A percentile compares a stretch with the other conserved stretches of the same genome.
These are phyloP conservation scores for Drosophila barbarae DNA, from an alignment of 2,888 invertebrate species.

Conservation along the genomic window DNA sequence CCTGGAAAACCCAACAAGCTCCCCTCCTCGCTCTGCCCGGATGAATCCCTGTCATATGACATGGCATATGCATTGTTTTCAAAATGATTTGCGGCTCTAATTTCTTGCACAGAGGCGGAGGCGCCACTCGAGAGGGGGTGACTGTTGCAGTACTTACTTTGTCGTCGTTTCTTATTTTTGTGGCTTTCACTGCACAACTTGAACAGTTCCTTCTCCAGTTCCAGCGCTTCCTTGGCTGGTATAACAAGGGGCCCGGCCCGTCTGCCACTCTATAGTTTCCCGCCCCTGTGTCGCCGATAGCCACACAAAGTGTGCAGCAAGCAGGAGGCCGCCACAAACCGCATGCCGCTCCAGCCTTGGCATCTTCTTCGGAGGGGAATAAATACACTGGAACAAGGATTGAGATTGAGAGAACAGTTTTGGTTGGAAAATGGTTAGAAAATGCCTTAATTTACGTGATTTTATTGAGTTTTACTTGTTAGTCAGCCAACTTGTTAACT, in stretches of 20 bases:
- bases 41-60: constrained; percentile 49
- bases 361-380: constrained; percentile 38
- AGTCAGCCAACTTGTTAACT: not conserved
- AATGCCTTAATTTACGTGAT: not conserved
- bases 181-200: constrained; percentile 43
- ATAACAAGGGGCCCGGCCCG: not conserved
- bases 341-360: constrained; percentile 56
- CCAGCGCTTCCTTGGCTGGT: not conserved
- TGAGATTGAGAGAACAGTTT: not conserved
- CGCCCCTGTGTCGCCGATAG: constrained; percentile 11
- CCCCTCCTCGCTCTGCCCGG: constrained; percentile 19
- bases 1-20: constrained; percentile 15
- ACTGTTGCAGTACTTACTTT: constrained; percentile 49
- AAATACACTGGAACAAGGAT: constrained; percentile 7
- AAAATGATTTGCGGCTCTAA: constrained; percentile 71
- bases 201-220: constrained; percentile 11
- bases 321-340: constrained; percentile 65
- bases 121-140: not conserved
- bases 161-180: constrained; percentile 64
- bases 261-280: constrained; percentile 3
- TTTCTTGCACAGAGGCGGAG: constrained; percentile 50
- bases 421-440: not conserved
- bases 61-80: constrained; percentile 73
- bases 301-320: constrained; percentile 65
- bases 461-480: too few species aligned